Percentiles rank a stretch among this genome's conserved stretches.
phyloP scores from a whole-genome alignment of 1,140 invertebrate genomes.

The Anoplophora glabripennis region DNA sequence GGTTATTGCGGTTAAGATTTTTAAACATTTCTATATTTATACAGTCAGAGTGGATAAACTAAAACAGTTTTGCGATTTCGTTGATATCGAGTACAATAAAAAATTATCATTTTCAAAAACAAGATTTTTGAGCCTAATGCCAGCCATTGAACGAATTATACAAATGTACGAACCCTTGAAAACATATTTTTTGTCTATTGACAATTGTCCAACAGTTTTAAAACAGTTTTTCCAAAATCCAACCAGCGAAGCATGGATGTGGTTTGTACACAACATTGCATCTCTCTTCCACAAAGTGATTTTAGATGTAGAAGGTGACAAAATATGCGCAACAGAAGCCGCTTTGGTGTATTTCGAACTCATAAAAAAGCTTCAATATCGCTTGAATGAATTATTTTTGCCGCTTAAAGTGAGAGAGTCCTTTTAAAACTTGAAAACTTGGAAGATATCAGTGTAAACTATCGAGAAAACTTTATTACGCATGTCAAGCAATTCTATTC shows the following conservation, averaged over 20 bases:
- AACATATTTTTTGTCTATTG: slow-evolving; percentile 35
- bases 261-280: slow-evolving; percentile 29
- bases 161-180: slow-evolving; percentile 32
- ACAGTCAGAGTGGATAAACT: slow-evolving; percentile 13
- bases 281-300: slow-evolving; percentile 29
- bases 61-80: no score
- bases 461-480: no score
- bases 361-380: no score
- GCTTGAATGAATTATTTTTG: no score
- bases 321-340: slow-evolving; percentile 33
- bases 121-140: slow-evolving; percentile 5
- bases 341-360: no score
- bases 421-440: no score
- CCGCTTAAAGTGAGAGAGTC: no score
- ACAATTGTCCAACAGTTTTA: slow-evolving; percentile 28
- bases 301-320: slow-evolving; percentile 38
- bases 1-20: no score
- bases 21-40: slow-evolving; percentile 24
- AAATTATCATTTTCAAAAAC: no score
- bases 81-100: no score
- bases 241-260: slow-evolving; percentile 18
- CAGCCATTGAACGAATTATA: slow-evolving; percentile 18
- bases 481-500: no score
- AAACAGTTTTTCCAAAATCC: slow-evolving; percentile 13
- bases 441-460: no score